phyloP scores from a whole-genome alignment of 2,888 invertebrate species.

The Cremastobaeus sp. region DNA sequence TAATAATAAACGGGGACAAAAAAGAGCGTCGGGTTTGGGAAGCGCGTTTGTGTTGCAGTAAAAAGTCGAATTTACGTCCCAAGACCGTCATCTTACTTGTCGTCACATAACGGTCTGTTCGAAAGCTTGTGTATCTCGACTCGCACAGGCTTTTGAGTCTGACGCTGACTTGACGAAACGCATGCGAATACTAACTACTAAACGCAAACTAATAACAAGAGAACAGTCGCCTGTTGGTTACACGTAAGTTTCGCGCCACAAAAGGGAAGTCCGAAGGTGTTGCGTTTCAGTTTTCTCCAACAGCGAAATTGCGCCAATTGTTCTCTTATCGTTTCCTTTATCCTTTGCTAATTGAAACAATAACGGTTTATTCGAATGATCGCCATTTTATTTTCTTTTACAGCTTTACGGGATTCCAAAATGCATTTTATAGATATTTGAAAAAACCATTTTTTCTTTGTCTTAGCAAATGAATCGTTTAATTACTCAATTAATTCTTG shows the following conservation, averaged over 20 bases:
- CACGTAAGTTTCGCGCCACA: slow-evolving; percentile 39
- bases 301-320: slow-evolving; percentile 4
- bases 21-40: too few species aligned
- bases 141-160: slow-evolving; percentile 10
- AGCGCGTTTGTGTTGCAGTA: too few species aligned
- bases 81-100: slow-evolving; percentile 12
- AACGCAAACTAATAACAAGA: slow-evolving; percentile 35
- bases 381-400: too few species aligned
- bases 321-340: too few species aligned
- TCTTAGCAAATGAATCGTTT: too few species aligned
- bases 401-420: too few species aligned
- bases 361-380: too few species aligned
- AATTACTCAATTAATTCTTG: too few species aligned
- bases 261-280: slow-evolving; percentile 51
- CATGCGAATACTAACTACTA: slow-evolving; percentile 48
- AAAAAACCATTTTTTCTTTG: too few species aligned
- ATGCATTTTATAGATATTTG: too few species aligned
- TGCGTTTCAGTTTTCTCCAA: slow-evolving; percentile 41
- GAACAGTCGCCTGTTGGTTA: slow-evolving; percentile 19
- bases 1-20: too few species aligned
- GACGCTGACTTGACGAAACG: slow-evolving; percentile 44
- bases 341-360: too few species aligned
- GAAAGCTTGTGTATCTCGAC: slow-evolving; percentile 3
- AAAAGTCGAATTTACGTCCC: background rate
- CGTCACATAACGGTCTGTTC: slow-evolving; percentile 35